These are phyloP conservation scores for Panorpa germanica DNA, from an alignment of 2,888 invertebrate genomes.

Conservation along the genomic window DNA sequence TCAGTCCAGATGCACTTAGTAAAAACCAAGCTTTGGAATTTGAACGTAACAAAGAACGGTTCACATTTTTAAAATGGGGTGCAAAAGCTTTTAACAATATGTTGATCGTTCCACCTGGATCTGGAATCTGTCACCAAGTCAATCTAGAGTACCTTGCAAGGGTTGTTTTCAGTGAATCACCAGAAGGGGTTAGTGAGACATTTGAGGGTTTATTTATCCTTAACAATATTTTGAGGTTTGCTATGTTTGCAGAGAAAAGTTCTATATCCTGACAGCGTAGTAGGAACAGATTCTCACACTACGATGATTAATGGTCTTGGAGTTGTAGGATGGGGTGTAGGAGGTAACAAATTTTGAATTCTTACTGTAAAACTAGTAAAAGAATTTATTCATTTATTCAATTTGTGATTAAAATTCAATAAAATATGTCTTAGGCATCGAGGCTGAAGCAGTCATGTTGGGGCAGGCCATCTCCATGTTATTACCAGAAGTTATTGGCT, in stretches of 20 bases:
- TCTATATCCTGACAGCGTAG: conserved; percentile 78
- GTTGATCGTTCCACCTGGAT: conserved; percentile 94
- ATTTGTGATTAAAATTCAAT: conserved; percentile 5
- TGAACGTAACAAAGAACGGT: conserved; percentile 86
- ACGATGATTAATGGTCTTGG: conserved; percentile 98
- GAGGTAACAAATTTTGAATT: conserved; percentile 29
- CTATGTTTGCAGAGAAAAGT: too few species aligned
- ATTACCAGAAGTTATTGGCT: conserved; percentile 89
- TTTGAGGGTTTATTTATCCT: too few species aligned
- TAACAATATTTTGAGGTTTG: too few species aligned
- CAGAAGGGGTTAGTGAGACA: conserved; percentile 18
- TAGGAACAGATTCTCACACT: conserved; percentile 97
- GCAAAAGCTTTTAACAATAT: conserved; percentile 89
- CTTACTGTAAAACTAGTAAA: conserved; percentile 7
- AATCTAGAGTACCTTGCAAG: conserved; percentile 87
- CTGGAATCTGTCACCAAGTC: conserved; percentile 96
- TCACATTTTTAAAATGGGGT: conserved; percentile 97
- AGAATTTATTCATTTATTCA: neutral
- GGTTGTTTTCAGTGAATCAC: conserved; percentile 62
- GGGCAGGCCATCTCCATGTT: conserved; percentile 96
- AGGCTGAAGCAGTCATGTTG: conserved; percentile 98
- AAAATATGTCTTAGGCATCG: conserved; percentile 46
- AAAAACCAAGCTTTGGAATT: conserved; percentile 93
- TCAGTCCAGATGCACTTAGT: conserved; percentile 65
- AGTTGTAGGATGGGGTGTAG: conserved; percentile 92